Percentiles rank a stretch among this genome's conserved stretches.
These are phyloP conservation scores for Anarsia innoxiella DNA, from an alignment of 2,888 invertebrate genomes.

Conservation along the genomic window DNA sequence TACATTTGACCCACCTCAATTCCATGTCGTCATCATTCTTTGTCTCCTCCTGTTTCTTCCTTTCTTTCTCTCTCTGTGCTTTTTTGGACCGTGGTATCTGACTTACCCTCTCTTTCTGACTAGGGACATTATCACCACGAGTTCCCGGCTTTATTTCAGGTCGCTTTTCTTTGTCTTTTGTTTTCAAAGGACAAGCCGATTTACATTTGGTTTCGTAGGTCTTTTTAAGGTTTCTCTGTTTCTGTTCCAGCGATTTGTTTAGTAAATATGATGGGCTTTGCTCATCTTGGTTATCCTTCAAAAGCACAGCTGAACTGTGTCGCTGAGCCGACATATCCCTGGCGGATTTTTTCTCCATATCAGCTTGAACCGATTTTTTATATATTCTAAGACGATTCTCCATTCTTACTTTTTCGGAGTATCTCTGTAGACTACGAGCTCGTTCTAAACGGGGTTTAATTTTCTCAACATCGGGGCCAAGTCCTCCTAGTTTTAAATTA, in stretches of 20 bases:
- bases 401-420: conserved; percentile 66
- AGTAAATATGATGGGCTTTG: conserved; percentile 44
- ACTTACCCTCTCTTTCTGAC: not conserved
- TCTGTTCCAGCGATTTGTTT: conserved; percentile 41
- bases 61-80: too few relatives aligned
- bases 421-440: conserved; percentile 63
- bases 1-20: conserved; percentile 24
- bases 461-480: conserved; percentile 60
- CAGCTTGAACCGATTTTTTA: conserved; percentile 44
- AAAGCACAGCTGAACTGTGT: conserved; percentile 22
- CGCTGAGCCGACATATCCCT: conserved; percentile 25
- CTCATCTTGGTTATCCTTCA: conserved; percentile 21
- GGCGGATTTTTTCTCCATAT: conserved; percentile 38
- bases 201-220: conserved; percentile 33
- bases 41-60: not conserved
- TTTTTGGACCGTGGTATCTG: not conserved
- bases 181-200: conserved; percentile 33
- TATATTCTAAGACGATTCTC: conserved; percentile 62
- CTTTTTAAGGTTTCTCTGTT: conserved; percentile 25
- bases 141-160: not conserved
- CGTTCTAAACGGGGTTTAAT: conserved; percentile 61
- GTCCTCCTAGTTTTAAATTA: conserved; percentile 53
- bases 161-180: conserved; percentile 21
- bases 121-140: not conserved
- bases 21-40: not conserved